Base-by-base conservation (phyloP, 2,113 vertebrate species). In the Phoxinus phoxinus region DNA sequence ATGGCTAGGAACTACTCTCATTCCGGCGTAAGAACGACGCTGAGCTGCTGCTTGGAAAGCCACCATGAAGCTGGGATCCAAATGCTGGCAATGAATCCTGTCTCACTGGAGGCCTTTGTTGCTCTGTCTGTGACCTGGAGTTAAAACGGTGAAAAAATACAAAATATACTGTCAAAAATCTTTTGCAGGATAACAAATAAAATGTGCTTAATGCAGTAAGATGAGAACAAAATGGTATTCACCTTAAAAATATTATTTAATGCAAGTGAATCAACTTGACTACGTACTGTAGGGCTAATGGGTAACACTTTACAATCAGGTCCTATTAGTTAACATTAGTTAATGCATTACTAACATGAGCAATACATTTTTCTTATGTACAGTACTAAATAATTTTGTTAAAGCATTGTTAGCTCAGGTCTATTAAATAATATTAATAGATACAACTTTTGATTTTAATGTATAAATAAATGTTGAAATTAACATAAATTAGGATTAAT, bases 71-170 rank as follows among this genome's bases (percentile, higher is more conserved):
- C 76, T 89, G 37, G 81, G 75, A 59, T 63, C 86, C 51, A 35
- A 61, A 41, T 27, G 48, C 35, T 35, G 85, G 59, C 65, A 84
- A 74, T 5, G 81, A 74, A 27, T 90, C 83, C 79, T 90, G 88
- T 90, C 77, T 91, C n/a, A 65, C 48, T 83, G 80, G 48, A 48
- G 83, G 78, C 48, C 80, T 88, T 46, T 87, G 61, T 32, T 87
- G 87, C 48, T 82, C 90, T 9, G 58, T 83, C 69, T 87, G 85
- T 21, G 87, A 84, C 83, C 94, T 95, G 80, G 46, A 87, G 90
- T 90, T 58, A 65, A 73, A 65, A 3, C 44, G 25, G 7, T 63
- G 53, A 72, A 21, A n/a, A 86, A n/a, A n/a, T 61, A 58, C 23
- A 56, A 71, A 67, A 73, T 76, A 13, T 69, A 10, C n/a, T 65